Evolutionary conservation across 1,140 invertebrate genomes (phyloP), one percentile per base, ranked within the genome.

Genomic region (Lepidurus couesii): DNA sequence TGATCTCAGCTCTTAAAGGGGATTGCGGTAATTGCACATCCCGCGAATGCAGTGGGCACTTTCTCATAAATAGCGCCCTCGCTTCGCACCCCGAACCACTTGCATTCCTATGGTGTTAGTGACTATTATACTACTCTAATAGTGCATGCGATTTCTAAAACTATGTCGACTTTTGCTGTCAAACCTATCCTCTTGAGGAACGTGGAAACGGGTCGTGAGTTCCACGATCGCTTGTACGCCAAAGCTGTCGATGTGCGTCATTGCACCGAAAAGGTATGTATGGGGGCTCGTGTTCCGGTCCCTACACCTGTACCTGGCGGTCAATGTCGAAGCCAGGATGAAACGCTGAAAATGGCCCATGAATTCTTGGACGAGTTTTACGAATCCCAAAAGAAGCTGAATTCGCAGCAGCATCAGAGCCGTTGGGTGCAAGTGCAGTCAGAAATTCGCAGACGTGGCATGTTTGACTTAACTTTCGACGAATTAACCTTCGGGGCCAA

Each of bases 381-480:
- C n/a, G 53, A 65, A 65, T 65, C 53, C 6, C 53, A 65, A 16
- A 65, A 65, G 13, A 65, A 65, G 53, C 13, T 65, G 1, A 65
- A 65, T 16, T 75, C 75, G 10, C 42, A 79, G 13, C 21, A 53
- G 42, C 65, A 80, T 44, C 47, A 44, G 2, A 43, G 7, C 9
- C 89, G 95, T 79, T 93, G 92, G 91, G 89, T 91, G 78, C 90
- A 92, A 81, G 92, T 97, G 1, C 89, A 92, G 76, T 90, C 90
- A 3, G 82, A 85, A 73, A 83, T 88, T 7, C 80, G 84, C n/a
- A 82, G 82, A 16, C 83, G 81, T 0, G 86, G 86, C 1, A 86
- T 83, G 2, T 88, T 88, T 80, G 84, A 86, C 10, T 81, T 87
- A 79, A 88, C 85, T 1, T 83, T 83, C 21, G 84, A 84, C 10